phyloP scores from a whole-genome alignment of 2,797 vertebrate species.

The Crotalus adamanteus region DNA sequence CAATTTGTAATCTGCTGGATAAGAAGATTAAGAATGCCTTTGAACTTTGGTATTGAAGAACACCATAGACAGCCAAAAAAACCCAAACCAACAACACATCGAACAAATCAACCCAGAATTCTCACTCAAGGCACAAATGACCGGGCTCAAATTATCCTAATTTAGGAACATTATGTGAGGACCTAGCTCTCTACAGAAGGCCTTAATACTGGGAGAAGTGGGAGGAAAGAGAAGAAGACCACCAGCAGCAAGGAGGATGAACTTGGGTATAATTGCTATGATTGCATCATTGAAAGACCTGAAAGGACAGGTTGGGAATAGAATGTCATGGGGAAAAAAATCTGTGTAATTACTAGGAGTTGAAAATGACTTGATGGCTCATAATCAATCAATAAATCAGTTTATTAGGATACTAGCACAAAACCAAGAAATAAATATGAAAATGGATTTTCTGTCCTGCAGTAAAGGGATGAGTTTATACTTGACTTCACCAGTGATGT shows the following conservation, averaged over 20 bases:
- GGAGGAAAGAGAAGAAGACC: background rate
- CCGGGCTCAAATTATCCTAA: background rate
- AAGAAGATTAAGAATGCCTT: background rate
- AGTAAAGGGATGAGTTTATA: background rate
- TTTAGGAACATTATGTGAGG: background rate
- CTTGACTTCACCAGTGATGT: background rate
- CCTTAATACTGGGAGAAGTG: background rate
- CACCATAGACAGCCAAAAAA: background rate
- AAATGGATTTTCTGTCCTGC: background rate
- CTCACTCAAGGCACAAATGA: background rate
- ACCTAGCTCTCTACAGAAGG: background rate
- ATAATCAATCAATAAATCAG: background rate
- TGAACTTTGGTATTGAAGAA: background rate
- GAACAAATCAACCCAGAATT: background rate
- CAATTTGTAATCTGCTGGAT: background rate
- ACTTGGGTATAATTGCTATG: background rate
- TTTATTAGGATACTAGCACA: background rate
- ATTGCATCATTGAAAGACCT: background rate
- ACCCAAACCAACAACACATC: background rate
- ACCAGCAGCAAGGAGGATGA: background rate
- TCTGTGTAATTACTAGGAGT: background rate
- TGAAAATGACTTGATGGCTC: background rate
- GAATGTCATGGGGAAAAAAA: accelerated
- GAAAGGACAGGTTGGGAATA: background rate
- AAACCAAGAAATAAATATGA: background rate